Evolutionary conservation across 2,113 vertebrate species (phyloP).

Genomic region (Trachemys scripta): DNA sequence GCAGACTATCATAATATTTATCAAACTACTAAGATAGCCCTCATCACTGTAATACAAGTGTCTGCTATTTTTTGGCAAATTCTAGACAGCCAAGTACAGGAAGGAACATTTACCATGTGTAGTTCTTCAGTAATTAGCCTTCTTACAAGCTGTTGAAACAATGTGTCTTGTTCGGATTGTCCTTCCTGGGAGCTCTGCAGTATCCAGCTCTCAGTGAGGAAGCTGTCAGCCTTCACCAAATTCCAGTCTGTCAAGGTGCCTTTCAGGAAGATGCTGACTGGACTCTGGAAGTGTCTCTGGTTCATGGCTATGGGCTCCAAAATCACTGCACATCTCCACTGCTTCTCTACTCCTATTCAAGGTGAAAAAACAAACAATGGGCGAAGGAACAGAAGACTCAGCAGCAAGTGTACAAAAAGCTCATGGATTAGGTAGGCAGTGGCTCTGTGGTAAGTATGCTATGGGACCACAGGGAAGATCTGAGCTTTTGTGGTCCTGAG

Average conservation of each 20-base stretch:
- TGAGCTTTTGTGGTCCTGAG: background rate
- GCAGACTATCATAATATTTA: background rate
- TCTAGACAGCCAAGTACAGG: background rate
- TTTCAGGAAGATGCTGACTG: conserved; percentile 83
- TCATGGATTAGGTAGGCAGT: background rate
- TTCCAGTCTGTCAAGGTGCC: conserved; percentile 81
- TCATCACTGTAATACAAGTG: background rate
- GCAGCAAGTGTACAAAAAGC: background rate
- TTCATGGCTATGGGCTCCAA: conserved; percentile 85
- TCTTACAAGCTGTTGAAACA: conserved; percentile 81
- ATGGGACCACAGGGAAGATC: background rate
- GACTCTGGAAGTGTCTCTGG: conserved; percentile 78
- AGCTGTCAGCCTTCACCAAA: conserved; percentile 52
- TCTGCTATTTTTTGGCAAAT: background rate
- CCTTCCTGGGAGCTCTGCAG: conserved; percentile 65
- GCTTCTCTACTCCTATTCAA: conserved; percentile 60
- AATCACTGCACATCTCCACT: conserved; percentile 79
- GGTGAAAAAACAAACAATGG: background rate
- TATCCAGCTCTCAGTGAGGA: conserved; percentile 86
- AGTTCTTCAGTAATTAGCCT: conserved; percentile 75
- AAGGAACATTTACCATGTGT: conserved; percentile 83
- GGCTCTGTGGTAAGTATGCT: background rate
- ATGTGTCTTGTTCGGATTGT: background rate
- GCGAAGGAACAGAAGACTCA: background rate
- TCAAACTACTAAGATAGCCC: background rate